Evolutionary conservation across 1,140 invertebrate genomes (phyloP), one percentile per base, ranked within the genome.

Genomic region (Glossosoma conforme): DNA sequence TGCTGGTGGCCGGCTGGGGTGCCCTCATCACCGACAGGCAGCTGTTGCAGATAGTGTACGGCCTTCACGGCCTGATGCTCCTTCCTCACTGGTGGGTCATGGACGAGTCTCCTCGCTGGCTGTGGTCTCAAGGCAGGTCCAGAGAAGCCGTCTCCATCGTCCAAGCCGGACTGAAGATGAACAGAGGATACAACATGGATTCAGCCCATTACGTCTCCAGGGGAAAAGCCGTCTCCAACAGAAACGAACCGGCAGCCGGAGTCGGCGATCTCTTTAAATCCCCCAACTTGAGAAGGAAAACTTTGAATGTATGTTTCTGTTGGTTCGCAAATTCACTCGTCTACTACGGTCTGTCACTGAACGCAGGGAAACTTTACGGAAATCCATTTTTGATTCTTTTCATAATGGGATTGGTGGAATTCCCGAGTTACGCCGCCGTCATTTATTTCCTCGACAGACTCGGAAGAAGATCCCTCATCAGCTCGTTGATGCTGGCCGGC

Each of bases 251-350:
- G 1, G 61, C 68, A 2, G 76, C 76, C 1, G 74, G 80, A 2
- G 71, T 83, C 0, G 30, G 72, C 2, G 88, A 90, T 68, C 69
- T 93, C 1, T 85, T 94, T 61, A 84, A 78, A 59, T 89, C 88
- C 0, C 86, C 87, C 1, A 86, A 85, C 61, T 64, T 94, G 14
- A 76, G 90, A 37, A 84, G 79, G 49, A 87, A 87, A 63, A 88
- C 86, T 0, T 58, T 93, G 0, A 90, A 91, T 61, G 76, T 91
- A 1, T 90, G 88, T 59, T 78, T 91, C 8, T 84, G 84, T 57
- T 94, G 90, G 89, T 90, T 93, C 63, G 87, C 89, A 1, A 92
- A 92, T 64, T 87, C 89, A 11, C 76, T 93, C 49, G 87, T 86
- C 0, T 93, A 92, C 65, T 93, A 93, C 61, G 90, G 90, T 0